Conservation (phyloP, 2,113 vertebrate species). For the Istiophorus platypterus region DNA sequence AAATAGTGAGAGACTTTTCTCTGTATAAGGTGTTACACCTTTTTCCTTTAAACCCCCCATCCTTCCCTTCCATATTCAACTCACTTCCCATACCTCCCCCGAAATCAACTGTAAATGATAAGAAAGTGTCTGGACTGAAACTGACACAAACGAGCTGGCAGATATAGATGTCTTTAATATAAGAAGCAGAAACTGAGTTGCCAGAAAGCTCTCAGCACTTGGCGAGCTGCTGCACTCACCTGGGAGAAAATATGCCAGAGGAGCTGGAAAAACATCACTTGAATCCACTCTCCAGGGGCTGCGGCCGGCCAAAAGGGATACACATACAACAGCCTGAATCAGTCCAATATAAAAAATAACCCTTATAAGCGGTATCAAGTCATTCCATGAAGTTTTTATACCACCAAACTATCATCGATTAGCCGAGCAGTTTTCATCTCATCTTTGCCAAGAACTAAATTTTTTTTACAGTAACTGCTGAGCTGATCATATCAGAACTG, state of each 20-base stretch:
- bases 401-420: slow-evolving; percentile 5
- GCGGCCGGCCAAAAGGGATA: slow-evolving; percentile 40
- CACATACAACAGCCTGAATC: slow-evolving; percentile 33
- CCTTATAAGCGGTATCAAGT: background rate
- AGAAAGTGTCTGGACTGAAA: slow-evolving; percentile 44
- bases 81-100: slow-evolving; percentile 10
- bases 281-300: slow-evolving; percentile 35
- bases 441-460: background rate
- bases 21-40: slow-evolving; percentile 14
- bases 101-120: slow-evolving; percentile 46
- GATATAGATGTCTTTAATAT: slow-evolving; percentile 45
- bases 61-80: background rate
- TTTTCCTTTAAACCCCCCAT: slow-evolving; percentile 22
- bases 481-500: background rate
- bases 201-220: slow-evolving; percentile 59
- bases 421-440: background rate
- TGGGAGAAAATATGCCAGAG: slow-evolving; percentile 49
- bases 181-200: slow-evolving; percentile 30
- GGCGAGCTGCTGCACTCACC: slow-evolving; percentile 50
- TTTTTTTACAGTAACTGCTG: background rate
- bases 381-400: slow-evolving; percentile 34
- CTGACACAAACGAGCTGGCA: slow-evolving; percentile 61
- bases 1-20: slow-evolving; percentile 4
- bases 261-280: slow-evolving; percentile 53
- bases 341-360: slow-evolving; percentile 17